Base-by-base conservation (phyloP, 64 coral and sea anemone genomes). In the Cladopsammia gracilis region DNA sequence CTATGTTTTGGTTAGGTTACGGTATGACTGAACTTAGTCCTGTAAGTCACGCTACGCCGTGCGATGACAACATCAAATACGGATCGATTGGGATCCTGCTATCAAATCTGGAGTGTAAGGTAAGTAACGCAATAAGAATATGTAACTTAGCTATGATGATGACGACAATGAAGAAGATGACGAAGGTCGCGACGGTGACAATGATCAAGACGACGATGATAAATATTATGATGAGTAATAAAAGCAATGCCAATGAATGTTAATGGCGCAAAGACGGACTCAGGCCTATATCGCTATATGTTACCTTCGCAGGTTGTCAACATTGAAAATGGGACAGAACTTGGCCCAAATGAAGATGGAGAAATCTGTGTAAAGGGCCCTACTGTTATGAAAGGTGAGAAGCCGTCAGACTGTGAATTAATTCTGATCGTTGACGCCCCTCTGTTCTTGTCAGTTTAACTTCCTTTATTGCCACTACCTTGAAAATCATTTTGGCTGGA, bases 361-460 rank as follows among this genome's bases (percentile, higher is more conserved):
- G 97, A 98, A 85, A 96, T 98, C 67, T 98, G 94, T 64, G 34
- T 98, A 57, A 92, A 72, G 68, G 97, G 97, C 1, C 97, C 97
- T 19, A 89, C 67, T 16, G 88, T 98, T 59, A 98, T 96, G 94
- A 95, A 96, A 93, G 91, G 97, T 98, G 56, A n/a, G 78, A 4
- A 51, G 2, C 26, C 48, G 65, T 56, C 4, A 56, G 53, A 56
- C 12, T 34, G 34, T 34, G 34, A 34, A 34, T 34, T 34, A 34
- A 34, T 34, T 34, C 34, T 34, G 34, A 34, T 34, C 34, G 34
- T 34, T 34, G 34, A 34, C 9, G 61, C 11, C 61, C 15, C 12
- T 50, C 5, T 65, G 18, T 14, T 15, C 64, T 16, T 18, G 10
- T 10, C 48, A 14, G 16, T 25, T 81, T 3, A 10, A 81, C 48